Conservation (phyloP, 2,888 invertebrate genomes). For the Rugalucina vietnamica region DNA sequence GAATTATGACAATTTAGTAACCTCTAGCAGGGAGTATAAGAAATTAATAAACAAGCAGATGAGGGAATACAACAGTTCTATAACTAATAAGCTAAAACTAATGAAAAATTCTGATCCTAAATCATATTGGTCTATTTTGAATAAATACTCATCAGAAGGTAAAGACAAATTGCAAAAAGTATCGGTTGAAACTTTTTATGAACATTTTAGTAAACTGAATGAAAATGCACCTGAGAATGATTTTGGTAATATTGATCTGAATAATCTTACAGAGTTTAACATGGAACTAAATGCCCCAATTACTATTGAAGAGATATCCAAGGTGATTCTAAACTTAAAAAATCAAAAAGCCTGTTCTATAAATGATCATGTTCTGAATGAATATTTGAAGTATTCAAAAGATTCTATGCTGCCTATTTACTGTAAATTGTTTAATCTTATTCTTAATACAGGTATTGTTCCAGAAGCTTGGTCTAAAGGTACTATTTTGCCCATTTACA, state of each 20-base stretch:
- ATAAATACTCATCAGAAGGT: conserved; percentile 1
- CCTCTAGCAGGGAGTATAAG: neutral
- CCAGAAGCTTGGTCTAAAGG: no score
- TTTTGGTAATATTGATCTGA: neutral
- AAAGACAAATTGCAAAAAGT: neutral
- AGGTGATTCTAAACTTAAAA: neutral
- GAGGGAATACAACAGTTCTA: neutral
- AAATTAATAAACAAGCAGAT: neutral
- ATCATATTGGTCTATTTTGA: conserved; percentile 8
- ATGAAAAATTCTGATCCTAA: conserved; percentile 7
- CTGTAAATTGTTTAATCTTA: conserved; percentile 4
- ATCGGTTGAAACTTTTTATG: conserved; percentile 3
- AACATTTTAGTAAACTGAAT: conserved; percentile 8
- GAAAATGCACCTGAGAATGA: neutral
- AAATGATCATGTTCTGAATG: neutral
- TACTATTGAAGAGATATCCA: neutral
- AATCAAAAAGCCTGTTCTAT: conserved; percentile 5
- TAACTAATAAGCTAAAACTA: neutral
- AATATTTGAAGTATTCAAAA: conserved; percentile 6
- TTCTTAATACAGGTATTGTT: neutral
- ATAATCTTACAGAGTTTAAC: neutral
- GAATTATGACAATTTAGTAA: neutral
- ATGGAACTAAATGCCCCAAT: neutral
- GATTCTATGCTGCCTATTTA: neutral
- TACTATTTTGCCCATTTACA: neutral